Base-by-base conservation (phyloP, 64 coral and sea anemone genomes). In the Acropora yongei region DNA sequence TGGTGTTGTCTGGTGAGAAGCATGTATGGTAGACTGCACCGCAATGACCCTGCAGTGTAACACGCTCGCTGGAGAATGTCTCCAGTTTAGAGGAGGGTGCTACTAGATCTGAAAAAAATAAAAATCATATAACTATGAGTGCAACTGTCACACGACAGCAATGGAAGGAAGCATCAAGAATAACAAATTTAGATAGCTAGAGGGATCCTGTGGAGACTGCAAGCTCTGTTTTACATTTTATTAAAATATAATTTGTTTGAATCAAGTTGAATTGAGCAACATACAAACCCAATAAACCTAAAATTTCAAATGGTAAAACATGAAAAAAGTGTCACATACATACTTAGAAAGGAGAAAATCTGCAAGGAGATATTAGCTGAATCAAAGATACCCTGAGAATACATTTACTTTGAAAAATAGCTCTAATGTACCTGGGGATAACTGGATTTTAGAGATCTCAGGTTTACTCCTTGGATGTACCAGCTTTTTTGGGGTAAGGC, bases 401-500 rank as follows among this genome's bases (percentile, higher is more conserved):
- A 30, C 30, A 30, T 30, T 30, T 30, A 30, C 51, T 55, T 55
- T 7, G 51, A 55, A 71, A 71, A 30, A 30, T 30, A 30, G 30
- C 30, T 19, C 39, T 14, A 14, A 69, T 72, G 79, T 86, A 99
- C 97, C 97, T 94, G 92, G 80, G 41, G 94, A 89, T 44, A 99
- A 72, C 10, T 93, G 91, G 14, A 99, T 77, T 82, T 92, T 95
- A 78, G 97, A 96, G 13, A 99, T 76, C 49, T 99, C 97, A 57
- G 92, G 87, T 76, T 84, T 91, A 45, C 75, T 80, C 91, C 92
- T 96, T 86, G 94, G 78, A 57, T 91, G 89, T 2, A 96, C 88
- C 45, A 99, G 91, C 48, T 99, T 99, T 78, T 99, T 99, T 10
- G 97, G 91, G 11, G 94, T 99, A 47, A 99, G 86, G 86, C 97